phyloP scores from a whole-genome alignment of 2,797 vertebrate genomes.

The Chaenodraco wilsoni region DNA sequence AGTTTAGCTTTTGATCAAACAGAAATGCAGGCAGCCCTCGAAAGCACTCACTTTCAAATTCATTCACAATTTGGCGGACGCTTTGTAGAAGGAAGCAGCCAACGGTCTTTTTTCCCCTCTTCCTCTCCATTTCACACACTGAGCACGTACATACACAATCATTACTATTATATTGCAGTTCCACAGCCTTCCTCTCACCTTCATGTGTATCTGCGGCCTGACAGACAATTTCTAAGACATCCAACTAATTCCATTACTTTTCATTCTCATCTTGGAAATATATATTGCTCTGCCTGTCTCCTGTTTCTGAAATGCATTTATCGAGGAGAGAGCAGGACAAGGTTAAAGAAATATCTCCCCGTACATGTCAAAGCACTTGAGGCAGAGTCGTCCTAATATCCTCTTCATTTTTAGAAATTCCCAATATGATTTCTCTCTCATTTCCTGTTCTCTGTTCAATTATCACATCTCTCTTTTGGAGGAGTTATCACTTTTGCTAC shows the following conservation, averaged over 20 bases:
- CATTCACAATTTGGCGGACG: constrained; percentile 39
- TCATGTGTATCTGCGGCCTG: constrained; percentile 45
- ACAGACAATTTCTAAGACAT: constrained; percentile 49
- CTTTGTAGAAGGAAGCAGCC: constrained; percentile 16
- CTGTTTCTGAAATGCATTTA: constrained; percentile 60
- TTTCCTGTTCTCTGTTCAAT: constrained; percentile 39
- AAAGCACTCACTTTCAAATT: constrained; percentile 34
- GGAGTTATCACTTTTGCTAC: constrained; percentile 3
- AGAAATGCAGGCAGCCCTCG: constrained; percentile 25
- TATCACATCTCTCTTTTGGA: constrained; percentile 30
- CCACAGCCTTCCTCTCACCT: constrained; percentile 31
- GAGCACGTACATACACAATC: constrained; percentile 28
- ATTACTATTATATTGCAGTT: constrained; percentile 48
- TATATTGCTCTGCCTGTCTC: constrained; percentile 54
- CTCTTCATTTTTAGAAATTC: constrained; percentile 49
- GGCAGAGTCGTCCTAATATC: constrained; percentile 40
- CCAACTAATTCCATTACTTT: constrained; percentile 65
- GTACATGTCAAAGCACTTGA: constrained; percentile 41
- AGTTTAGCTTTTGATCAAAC: constrained; percentile 62
- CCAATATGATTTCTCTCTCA: constrained; percentile 28
- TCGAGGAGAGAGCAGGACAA: constrained; percentile 40
- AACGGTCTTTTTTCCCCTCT: background rate
- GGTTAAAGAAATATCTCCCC: constrained; percentile 62
- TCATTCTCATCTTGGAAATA: constrained; percentile 41
- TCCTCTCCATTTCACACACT: constrained; percentile 31